Evolutionary conservation across 1,140 invertebrate species (phyloP).

Genomic region (Drosophila neocordata): DNA sequence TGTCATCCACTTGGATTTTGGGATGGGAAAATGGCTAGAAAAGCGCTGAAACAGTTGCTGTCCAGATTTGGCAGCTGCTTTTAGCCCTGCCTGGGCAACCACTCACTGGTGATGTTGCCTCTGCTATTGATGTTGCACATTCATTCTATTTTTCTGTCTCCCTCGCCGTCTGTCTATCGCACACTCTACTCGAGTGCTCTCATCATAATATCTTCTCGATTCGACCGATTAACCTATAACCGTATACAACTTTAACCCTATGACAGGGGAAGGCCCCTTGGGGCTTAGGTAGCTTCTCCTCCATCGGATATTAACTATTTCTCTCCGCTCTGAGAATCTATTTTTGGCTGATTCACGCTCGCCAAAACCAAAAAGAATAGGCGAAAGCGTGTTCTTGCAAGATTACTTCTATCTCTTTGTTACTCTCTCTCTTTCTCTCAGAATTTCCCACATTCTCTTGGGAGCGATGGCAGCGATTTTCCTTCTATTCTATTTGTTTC

Average conservation of each 20-base stretch:
- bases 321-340: conserved; percentile 50
- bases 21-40: neutral
- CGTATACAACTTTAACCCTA: conserved; percentile 54
- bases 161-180: conserved; percentile 11
- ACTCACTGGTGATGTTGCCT: conserved; percentile 30
- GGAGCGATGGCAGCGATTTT: conserved; percentile 53
- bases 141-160: neutral
- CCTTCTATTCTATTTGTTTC: conserved; percentile 1
- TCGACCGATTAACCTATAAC: conserved; percentile 57
- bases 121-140: neutral
- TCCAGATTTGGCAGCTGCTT: conserved; percentile 46
- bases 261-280: conserved; percentile 32
- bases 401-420: conserved; percentile 10
- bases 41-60: conserved; percentile 39
- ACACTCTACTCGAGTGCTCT: neutral
- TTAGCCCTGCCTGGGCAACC: conserved; percentile 17
- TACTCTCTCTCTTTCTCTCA: neutral
- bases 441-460: conserved; percentile 7
- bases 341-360: conserved; percentile 60
- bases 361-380: conserved; percentile 51
- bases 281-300: conserved; percentile 3
- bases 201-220: conserved; percentile 35
- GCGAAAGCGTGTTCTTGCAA: conserved; percentile 26
- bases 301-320: conserved; percentile 3
- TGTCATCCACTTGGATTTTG: conserved; percentile 7